These are phyloP conservation scores for Gambusia holbrooki DNA, from an alignment of 2,113 vertebrate genomes.

Conservation along the genomic window DNA sequence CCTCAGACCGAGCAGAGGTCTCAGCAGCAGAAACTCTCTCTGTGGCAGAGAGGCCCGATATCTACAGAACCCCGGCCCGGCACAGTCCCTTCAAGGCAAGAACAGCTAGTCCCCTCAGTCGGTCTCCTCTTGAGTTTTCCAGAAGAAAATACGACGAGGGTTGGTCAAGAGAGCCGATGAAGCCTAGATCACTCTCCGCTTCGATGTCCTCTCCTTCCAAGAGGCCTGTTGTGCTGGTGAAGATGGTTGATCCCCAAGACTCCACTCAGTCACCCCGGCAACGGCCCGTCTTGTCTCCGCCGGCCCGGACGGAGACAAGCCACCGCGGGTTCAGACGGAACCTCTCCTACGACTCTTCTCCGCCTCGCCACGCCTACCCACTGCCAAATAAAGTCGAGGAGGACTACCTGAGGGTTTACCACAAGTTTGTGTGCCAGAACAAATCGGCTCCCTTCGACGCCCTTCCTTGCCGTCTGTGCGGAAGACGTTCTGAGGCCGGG, in stretches of 20 bases:
- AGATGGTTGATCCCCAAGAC: conserved; percentile 12
- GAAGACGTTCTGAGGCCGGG: neutral
- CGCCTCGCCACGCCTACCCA: neutral
- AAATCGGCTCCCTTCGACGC: conserved; percentile 3
- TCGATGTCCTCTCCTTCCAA: conserved; percentile 13
- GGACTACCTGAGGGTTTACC: conserved; percentile 72
- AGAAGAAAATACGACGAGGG: conserved; percentile 11
- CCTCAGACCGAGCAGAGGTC: conserved; percentile 1
- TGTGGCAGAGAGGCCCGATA: conserved; percentile 5
- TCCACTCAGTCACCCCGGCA: neutral
- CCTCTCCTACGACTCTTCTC: conserved; percentile 47
- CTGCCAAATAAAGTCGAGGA: conserved; percentile 56
- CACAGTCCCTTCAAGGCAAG: conserved; percentile 53
- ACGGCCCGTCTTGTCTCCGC: conserved; percentile 13
- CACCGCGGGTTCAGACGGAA: conserved; percentile 6
- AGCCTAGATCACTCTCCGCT: neutral
- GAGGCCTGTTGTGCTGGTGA: conserved; percentile 6
- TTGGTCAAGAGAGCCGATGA: conserved; percentile 1
- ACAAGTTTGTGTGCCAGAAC: conserved; percentile 72
- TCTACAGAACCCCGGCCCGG: conserved; percentile 31
- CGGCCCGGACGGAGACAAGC: neutral
- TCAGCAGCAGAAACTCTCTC: neutral
- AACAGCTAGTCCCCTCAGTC: neutral
- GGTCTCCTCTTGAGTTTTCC: conserved; percentile 30
- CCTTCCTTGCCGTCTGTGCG: conserved; percentile 63